Base-by-base conservation (phyloP, 2,113 vertebrate species). In the Actenoides hombroni region DNA sequence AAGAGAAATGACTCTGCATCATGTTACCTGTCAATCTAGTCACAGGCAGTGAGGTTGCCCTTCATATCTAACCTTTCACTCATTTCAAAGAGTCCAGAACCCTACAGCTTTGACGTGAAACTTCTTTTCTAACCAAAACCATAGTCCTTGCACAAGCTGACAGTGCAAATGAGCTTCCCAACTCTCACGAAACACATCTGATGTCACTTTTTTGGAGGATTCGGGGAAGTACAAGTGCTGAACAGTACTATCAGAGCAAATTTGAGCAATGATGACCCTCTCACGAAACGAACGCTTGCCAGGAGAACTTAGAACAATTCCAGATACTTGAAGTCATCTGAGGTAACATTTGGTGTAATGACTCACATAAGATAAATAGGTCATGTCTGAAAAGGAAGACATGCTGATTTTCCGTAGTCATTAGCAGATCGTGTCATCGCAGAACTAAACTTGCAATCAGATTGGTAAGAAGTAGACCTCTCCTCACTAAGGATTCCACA, bases 311-410 rank as follows among this genome's bases (percentile, higher is more conserved):
- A 84, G 46, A 86, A 83, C 0, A 0, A 70, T 84, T 93, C 70
- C 94, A 87, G 42, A 96, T 56, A 90, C 61, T 79, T 71, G 29
- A 95, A 91, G 90, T 85, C 90, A 94, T 75, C 82, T 5, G 53
- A 87, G 92, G 87, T 87, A 93, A 94, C 48, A 49, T 42, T 90
- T 59, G 69, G 49, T 71, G 39, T 57, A 73, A 51, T 82, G 75
- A 95, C 74, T 95, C 90, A 97, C 44, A 0, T 16, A 69, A 86
- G 31, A 86, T 44, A 94, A 96, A 61, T 24, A 51, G 77, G 77
- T 54, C 83, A 70, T 59, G 16, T 56, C 86, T 87, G 6, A 51
- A 67, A 60, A 71, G 11, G 56, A 94, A 54, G 40, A 85, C 60
- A 63, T 61, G 70, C 31, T 33, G 46, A 89, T 89, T 63, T 89